Evolutionary conservation across 1,140 invertebrate genomes (phyloP), one percentile per base, ranked within the genome.

Genomic region (Argopecten irradians): DNA sequence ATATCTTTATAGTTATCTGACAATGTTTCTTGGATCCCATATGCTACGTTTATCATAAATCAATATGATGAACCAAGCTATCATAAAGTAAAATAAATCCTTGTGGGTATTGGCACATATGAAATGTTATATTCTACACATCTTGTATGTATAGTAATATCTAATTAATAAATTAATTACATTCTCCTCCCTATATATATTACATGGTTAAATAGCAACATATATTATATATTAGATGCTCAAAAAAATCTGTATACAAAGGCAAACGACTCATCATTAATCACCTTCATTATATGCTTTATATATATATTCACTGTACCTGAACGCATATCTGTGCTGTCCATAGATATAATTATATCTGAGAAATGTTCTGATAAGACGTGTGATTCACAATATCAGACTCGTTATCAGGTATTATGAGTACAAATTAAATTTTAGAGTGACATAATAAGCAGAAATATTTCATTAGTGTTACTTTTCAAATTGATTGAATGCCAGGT

Each of bases 391-490:
- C 11, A 28, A n/a, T 71, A 71, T 71, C 55, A 71, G 28, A 71
- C 55, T 71, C 55, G 13, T 71, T 28, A 71, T 28, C 5, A n/a
- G 2, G 55, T 71, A 71, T 71, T 71, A 71, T 71, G n/a, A 0
- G 22, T 28, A 11, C 28, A n/a, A 71, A 71, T 71, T 71, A 5
- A 71, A 71, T 71, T 71, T 71, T 8, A 22, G 16, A n/a, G 55
- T 71, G 55, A 28, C 55, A 16, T 28, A 28, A 71, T 71, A 16
- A 11, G 22, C 55, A 71, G 55, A n/a, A 55, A 71, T 22, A 5
- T 71, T 71, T 71, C n/a, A 71, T 71, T 71, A 71, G 22, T n/a
- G 55, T 71, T 71, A 71, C 55, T 71, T 71, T n/a, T 28, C n/a
- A 71, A 28, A 71, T 16, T 28, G 55, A 28, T 71, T 71, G 55